These are phyloP conservation scores for Eupithecia inturbata DNA, from an alignment of 2,888 invertebrate species.

Conservation along the genomic window DNA sequence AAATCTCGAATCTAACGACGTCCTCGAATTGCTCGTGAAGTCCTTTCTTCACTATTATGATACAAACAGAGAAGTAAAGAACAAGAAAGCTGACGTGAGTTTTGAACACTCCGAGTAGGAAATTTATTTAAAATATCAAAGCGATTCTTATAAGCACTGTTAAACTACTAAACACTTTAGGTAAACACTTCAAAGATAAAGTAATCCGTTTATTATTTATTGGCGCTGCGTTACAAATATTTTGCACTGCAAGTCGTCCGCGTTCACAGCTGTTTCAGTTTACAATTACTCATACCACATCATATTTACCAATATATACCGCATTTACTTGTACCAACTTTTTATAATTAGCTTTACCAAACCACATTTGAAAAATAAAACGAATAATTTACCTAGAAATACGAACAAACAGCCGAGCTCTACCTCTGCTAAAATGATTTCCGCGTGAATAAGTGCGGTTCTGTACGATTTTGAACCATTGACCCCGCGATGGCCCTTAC, in stretches of 20 bases:
- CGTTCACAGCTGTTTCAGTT: conserved; percentile 46
- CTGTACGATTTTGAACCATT: conserved; percentile 64
- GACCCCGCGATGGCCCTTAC: conserved; percentile 66
- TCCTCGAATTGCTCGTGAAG: conserved; percentile 19
- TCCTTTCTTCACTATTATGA: conserved; percentile 23
- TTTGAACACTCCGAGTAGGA: background rate
- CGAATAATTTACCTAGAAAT: conserved; percentile 55
- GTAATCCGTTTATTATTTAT: conserved; percentile 35
- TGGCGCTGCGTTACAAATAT: conserved; percentile 35
- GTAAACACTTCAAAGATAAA: conserved; percentile 24
- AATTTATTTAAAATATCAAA: background rate
- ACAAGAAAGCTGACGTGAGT: background rate
- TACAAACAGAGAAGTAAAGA: conserved; percentile 21
- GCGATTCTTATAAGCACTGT: background rate
- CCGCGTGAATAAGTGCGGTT: conserved; percentile 67
- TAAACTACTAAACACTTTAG: background rate
- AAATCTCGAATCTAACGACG: conserved; percentile 30
- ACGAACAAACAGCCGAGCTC: conserved; percentile 65
- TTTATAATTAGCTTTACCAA: conserved; percentile 50
- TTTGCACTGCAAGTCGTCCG: conserved; percentile 40
- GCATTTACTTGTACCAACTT: conserved; percentile 42
- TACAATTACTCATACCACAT: conserved; percentile 47
- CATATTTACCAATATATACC: conserved; percentile 49
- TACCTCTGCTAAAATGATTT: conserved; percentile 60
- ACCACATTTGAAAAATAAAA: conserved; percentile 61